Evolutionary conservation across 2,888 invertebrate genomes (phyloP).

Genomic region (Syrphus vitripennis): DNA sequence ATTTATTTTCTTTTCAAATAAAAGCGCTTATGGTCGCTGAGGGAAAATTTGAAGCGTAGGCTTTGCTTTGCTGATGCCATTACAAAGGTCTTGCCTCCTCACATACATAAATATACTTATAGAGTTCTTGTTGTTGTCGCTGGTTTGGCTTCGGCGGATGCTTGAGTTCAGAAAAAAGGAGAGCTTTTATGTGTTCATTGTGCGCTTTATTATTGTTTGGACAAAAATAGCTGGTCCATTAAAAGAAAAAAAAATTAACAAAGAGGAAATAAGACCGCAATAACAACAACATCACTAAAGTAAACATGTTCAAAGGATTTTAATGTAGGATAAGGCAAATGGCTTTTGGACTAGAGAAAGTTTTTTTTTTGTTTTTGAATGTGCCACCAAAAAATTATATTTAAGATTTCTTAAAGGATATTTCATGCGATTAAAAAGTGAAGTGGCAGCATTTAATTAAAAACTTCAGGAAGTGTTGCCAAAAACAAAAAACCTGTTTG

Average conservation of each 20-base stretch:
- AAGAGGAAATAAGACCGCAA: background rate
- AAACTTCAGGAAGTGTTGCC: background rate
- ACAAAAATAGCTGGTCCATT: constrained; percentile 58
- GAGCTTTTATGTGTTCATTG: constrained; percentile 51
- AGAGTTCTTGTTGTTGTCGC: background rate
- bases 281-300: background rate
- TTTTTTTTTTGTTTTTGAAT: background rate
- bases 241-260: constrained; percentile 31
- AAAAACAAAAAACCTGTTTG: too few relatives aligned
- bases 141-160: constrained; percentile 12
- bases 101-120: constrained; percentile 44
- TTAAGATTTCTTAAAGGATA: background rate
- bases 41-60: background rate
- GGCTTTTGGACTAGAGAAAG: background rate
- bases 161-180: background rate
- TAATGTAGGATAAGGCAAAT: background rate
- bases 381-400: background rate
- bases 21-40: constrained; percentile 40
- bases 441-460: background rate
- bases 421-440: background rate
- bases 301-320: constrained; percentile 14
- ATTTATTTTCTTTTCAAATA: constrained; percentile 66
- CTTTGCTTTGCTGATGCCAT: too few relatives aligned
- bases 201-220: constrained; percentile 44
- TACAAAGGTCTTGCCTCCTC: constrained; percentile 47